Conservation (phyloP, 2,888 invertebrate species). For the Drosophila engyochracea region DNA sequence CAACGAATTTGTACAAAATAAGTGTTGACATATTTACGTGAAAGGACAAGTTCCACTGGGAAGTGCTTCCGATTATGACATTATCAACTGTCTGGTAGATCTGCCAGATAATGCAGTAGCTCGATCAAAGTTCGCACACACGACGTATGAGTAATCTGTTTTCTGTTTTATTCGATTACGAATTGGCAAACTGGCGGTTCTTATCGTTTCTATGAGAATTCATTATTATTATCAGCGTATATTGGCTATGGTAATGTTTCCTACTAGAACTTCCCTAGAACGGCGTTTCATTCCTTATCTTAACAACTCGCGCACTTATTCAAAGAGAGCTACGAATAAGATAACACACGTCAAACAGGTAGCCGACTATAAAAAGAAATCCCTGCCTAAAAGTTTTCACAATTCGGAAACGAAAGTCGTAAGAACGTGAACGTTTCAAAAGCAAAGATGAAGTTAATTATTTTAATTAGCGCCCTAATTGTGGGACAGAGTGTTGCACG, state of each 20-base stretch:
- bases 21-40: not conserved
- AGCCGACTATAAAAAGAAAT: slow-evolving; percentile 60
- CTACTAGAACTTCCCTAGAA: slow-evolving; percentile 62
- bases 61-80: slow-evolving; percentile 29
- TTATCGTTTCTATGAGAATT: slow-evolving; percentile 28
- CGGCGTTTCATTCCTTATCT: slow-evolving; percentile 49
- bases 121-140: slow-evolving; percentile 52
- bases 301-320: slow-evolving; percentile 22
- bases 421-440: slow-evolving; percentile 13
- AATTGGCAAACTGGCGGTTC: slow-evolving; percentile 15
- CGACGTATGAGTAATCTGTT: slow-evolving; percentile 67
- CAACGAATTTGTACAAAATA: not conserved
- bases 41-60: not conserved
- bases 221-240: slow-evolving; percentile 47
- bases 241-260: slow-evolving; percentile 66
- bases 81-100: slow-evolving; percentile 35
- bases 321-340: slow-evolving; percentile 51
- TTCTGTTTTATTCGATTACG: slow-evolving; percentile 14
- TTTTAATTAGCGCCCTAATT: slow-evolving; percentile 30
- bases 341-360: slow-evolving; percentile 40
- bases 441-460: slow-evolving; percentile 52
- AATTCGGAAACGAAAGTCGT: slow-evolving; percentile 47
- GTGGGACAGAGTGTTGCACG: slow-evolving; percentile 35
- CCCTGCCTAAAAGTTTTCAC: slow-evolving; percentile 20
- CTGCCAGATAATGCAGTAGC: not conserved